Percentiles rank a stretch among this genome's conserved stretches.
Conservation (phyloP, 2,113 vertebrate species). For the Corvus cornix region DNA sequence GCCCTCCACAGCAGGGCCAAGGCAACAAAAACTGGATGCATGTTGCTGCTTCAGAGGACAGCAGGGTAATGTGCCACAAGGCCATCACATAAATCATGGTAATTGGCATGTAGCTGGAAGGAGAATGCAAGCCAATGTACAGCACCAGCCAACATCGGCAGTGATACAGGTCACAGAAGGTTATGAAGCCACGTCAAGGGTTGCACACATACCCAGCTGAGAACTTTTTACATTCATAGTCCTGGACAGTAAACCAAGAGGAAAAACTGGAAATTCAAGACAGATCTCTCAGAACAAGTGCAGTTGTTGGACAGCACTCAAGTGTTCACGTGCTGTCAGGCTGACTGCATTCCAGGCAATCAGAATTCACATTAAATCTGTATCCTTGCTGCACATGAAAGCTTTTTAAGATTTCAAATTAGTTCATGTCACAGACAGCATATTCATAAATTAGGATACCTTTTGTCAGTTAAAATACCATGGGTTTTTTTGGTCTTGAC, state of each 20-base stretch:
- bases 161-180: neutral
- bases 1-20: neutral
- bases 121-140: neutral
- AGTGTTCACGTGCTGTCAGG: conserved; percentile 39
- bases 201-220: neutral
- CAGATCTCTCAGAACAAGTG: neutral
- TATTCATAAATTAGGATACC: neutral
- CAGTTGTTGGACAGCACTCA: conserved; percentile 37
- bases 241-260: neutral
- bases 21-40: neutral
- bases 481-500: neutral
- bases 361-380: conserved; percentile 52
- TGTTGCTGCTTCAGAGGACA: neutral
- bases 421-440: neutral
- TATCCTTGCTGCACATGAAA: neutral
- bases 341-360: conserved; percentile 53
- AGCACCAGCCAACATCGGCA: neutral
- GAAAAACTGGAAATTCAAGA: conserved; percentile 23
- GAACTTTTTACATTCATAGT: neutral
- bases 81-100: neutral
- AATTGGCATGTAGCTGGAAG: neutral
- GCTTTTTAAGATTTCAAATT: neutral
- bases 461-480: neutral
- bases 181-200: neutral
- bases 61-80: neutral